Evolutionary conservation across 2,113 vertebrate species (phyloP), one percentile per base, ranked within the genome.

Genomic region (Phasianus colchicus): DNA sequence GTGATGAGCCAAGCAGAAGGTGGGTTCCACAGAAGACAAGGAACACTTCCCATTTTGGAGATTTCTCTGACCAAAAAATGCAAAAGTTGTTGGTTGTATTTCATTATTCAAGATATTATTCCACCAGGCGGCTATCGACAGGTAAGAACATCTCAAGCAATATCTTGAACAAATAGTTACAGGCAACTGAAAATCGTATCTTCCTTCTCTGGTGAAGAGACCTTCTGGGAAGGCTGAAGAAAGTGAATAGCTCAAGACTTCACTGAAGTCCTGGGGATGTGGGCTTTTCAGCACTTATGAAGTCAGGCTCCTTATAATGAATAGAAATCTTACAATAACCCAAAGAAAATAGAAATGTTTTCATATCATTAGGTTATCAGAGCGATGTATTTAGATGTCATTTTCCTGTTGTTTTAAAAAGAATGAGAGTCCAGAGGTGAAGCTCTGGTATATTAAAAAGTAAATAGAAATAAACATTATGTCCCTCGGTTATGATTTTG

Each of bases 281-380:
- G 47, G 29, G 32, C 32, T 80, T 86, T 87, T 63, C 64, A 40
- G 13, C 27, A 24, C 14, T 71, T 50, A n/a, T 38, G 77, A 45
- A 43, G 34, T 55, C 36, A 55, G 16, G 20, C 10, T 90, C 36
- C 57, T 74, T 83, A 55, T 21, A 38, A 45, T 4, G 2, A 79
- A 42, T 0, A 87, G 15, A 7, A 8, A 8, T 30, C 32, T 67
- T 75, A 1, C 27, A 75, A 48, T 25, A 77, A 83, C 45, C 18
- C 43, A 34, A 47, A 81, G 47, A 36, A 72, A 64, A 66, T 6
- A 3, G 11, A 21, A 83, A 55, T 9, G 3, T 38, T 38, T 25
- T 4, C 8, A 5, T 40, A 12, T 1, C 0, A 2, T 55, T 40
- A 52, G 6, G 10, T 40, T 10, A 64, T 40, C 36, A 64, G 16